Evolutionary conservation across 92 coral and sea anemone species (phyloP).

Genomic region (Zoanthus sansibaricus): DNA sequence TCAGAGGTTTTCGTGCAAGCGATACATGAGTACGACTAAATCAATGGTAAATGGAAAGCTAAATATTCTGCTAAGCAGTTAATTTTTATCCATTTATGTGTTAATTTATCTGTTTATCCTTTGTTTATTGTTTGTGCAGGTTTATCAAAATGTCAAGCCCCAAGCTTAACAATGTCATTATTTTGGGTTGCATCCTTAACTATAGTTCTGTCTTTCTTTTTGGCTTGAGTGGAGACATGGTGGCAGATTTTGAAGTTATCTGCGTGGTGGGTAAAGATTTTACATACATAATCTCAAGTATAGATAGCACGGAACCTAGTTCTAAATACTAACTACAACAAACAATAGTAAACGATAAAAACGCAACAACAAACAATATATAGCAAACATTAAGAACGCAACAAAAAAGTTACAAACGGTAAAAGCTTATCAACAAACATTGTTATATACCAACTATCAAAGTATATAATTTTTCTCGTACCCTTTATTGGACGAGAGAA

Average conservation of each 20-base stretch:
- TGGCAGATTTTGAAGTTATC: conserved; percentile 69
- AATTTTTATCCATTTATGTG: neutral
- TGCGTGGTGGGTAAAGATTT: conserved; percentile 64
- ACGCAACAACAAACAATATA: no score
- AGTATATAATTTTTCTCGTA: no score
- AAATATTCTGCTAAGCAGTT: neutral
- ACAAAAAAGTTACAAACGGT: no score
- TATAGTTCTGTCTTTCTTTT: conserved; percentile 78
- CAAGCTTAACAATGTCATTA: conserved; percentile 83
- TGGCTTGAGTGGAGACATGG: conserved; percentile 78
- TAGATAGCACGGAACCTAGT: no score
- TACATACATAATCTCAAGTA: neutral
- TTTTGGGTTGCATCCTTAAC: conserved; percentile 80
- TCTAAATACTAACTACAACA: no score
- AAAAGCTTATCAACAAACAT: no score
- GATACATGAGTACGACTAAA: neutral
- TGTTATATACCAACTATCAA: no score
- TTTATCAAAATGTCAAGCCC: conserved; percentile 97
- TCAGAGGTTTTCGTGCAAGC: neutral
- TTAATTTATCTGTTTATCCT: no score
- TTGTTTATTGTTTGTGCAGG: conserved; percentile 1
- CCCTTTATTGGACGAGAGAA: no score
- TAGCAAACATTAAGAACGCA: no score
- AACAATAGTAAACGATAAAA: no score
- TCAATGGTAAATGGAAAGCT: neutral